phyloP scores from a whole-genome alignment of 1,140 invertebrate genomes.

The Ips typographus region DNA sequence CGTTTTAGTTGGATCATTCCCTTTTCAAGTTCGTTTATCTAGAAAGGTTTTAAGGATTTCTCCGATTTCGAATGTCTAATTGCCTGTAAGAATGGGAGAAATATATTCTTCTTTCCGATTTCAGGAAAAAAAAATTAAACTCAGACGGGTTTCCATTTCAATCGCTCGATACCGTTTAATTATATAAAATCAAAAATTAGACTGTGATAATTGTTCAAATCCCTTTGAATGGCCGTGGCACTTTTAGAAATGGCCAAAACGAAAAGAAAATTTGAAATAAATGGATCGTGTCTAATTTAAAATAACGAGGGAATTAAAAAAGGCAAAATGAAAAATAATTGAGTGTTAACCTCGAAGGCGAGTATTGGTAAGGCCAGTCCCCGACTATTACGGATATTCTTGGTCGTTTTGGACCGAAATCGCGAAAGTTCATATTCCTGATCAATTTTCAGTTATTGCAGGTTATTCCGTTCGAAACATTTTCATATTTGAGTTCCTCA shows the following conservation, averaged over 20 bases:
- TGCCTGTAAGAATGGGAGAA: constrained; percentile 22
- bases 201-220: not conserved
- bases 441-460: too few species aligned
- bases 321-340: constrained; percentile 1
- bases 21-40: constrained; percentile 5
- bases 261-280: not conserved
- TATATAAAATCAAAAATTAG: not conserved
- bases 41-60: constrained; percentile 23
- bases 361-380: not conserved
- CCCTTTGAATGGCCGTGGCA: not conserved
- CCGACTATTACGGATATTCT: too few species aligned
- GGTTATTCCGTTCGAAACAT: too few species aligned
- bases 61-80: constrained; percentile 26
- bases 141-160: not conserved
- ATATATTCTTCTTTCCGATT: constrained; percentile 16
- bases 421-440: too few species aligned
- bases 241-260: not conserved
- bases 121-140: not conserved
- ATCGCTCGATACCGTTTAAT: not conserved
- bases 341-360: not conserved
- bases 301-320: constrained; percentile 9
- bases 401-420: too few species aligned
- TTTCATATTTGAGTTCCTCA: too few species aligned
- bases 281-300: not conserved
- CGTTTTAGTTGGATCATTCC: too few species aligned